Evolutionary conservation across 2,888 invertebrate species (phyloP), one percentile per base, ranked within the genome.

Genomic region (Oxystoma pomonae): DNA sequence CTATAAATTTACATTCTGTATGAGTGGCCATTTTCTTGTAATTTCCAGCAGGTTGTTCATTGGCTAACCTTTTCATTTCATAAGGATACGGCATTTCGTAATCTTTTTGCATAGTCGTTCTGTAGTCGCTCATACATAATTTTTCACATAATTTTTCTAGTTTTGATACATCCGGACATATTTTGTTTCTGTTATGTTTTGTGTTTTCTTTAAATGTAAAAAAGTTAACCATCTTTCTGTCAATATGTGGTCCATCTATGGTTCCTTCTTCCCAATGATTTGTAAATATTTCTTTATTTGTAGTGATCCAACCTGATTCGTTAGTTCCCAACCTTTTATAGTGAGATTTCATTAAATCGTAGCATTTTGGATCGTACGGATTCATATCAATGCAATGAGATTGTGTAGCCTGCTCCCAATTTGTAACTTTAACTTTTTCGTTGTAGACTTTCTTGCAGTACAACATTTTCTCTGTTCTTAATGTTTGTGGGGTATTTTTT

Each of bases 1-100:
- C 53, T 53, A 19, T 9, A 53, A 9, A 53, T 53, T 53, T 53
- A n/a, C 53, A 53, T 53, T 53, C 53, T n/a, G 7, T 53, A 53
- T 35, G 35, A 7, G 35, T 7, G 3, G 35, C 35, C 35, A 35
- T 35, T 35, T 35, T 35, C 35, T 35, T 35, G 12, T 35, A 35
- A 12, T 35, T 35, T 3, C 12, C 5, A 3, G 12, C 3, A 12
- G 35, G 12, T 7, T 3, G 3, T 35, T 35, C 35, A 35, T 7
- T 7, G 3, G 12, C 3, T 35, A 12, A 7, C 35, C 12, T 35
- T 35, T 35, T 35, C 35, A 35, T 35, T 35, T 7, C 35, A 35
- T 35, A 35, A 7, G 35, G 35, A 35, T 35, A 35, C 3, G 35
- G 35, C 35, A 35, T 35, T 7, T 35, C 35, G 12, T 35, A 35